Evolutionary conservation across 2,113 vertebrate species (phyloP), one percentile per base, ranked within the genome.

Genomic region (Lathamus discolor): DNA sequence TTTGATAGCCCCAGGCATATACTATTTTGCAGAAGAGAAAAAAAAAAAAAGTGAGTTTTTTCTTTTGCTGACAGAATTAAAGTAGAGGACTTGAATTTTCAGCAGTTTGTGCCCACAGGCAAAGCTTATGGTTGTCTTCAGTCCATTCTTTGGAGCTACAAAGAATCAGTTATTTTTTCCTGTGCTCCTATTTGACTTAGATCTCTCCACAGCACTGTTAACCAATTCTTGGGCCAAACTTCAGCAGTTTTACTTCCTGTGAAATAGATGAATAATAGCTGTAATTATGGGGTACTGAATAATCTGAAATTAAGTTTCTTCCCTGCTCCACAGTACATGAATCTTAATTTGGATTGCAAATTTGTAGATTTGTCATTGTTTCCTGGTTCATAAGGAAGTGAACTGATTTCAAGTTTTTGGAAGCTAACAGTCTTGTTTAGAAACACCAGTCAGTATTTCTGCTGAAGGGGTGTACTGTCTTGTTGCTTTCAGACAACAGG

Each of bases 231-330:
- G 67, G 87, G 44, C 49, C 27, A 92, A 85, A 83, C 46, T 87
- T 70, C 43, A 89, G n/a, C 86, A 67, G 39, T 89, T 96, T 80
- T 70, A 54, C 24, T 61, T 80, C 51, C 61, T 48, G 16, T 44
- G 81, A 90, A 94, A 72, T 16, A 75, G 67, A 88, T 63, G 44
- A 95, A 15, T 84, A 96, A 87, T 91, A 92, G 67, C 48, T 6
- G 1, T 83, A 91, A 96, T 91, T 92, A 93, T 37, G 41, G 91
- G 41, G 11, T 44, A 52, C 48, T 39, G 20, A 70, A 51, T 90
- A 95, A 89, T 72, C 43, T 68, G 74, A 93, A 43, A 89, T 14
- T 44, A 81, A 76, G 37, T 59, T 80, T 62, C 35, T 85, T 77
- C 52, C 37, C 10, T 63, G 48, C 16, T 16, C 46, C n/a, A 35